Base-by-base conservation (phyloP, 1,140 invertebrate genomes). In the Pseudoatta argentina region DNA sequence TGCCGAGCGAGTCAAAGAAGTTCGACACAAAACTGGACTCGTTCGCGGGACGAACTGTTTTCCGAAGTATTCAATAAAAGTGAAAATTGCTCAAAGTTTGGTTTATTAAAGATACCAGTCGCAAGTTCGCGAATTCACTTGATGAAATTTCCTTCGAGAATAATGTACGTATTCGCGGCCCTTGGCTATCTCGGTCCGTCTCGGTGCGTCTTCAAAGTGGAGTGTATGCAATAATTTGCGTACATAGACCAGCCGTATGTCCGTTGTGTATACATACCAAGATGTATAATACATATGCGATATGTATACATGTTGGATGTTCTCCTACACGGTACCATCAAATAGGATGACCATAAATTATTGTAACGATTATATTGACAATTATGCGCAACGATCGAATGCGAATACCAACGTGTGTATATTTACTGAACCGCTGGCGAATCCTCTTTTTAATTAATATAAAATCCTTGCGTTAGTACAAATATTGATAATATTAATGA, bases 151-250 rank as follows among this genome's bases (percentile, higher is more conserved):
- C 71, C 73, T 66, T 66, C 44, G 27, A 51, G n/a, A 16, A 44
- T 73, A 55, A 63, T 34, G 57, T 86, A 30, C 30, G 3, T 30
- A 73, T 87, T 71, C 61, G 57, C 34, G 59, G 34, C 39, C 34
- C n/a, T 30, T 0, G 51, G 24, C 59, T 69, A 82, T 4, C 79
- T 51, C n/a, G 30, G 16, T 8, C 27, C 39, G 5, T 24, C 24
- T 24, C 24, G 24, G 24, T 27, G 51, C 3, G 57, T 71, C 67
- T 48, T 89, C 87, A 89, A 89, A 89, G 73, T 55, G 67, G 81
- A 67, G 73, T 61, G 59, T 44, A 44, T 16, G 67, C 87, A 73
- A 89, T 89, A 89, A 89, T 89, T 89, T 86, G 87, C 66, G 81
- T 61, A 66, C 87, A 78, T 12, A 57, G 57, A 64, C 82, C 79